These are phyloP conservation scores for Pagetopsis macropterus DNA, from an alignment of 2,797 vertebrate genomes.

Conservation along the genomic window DNA sequence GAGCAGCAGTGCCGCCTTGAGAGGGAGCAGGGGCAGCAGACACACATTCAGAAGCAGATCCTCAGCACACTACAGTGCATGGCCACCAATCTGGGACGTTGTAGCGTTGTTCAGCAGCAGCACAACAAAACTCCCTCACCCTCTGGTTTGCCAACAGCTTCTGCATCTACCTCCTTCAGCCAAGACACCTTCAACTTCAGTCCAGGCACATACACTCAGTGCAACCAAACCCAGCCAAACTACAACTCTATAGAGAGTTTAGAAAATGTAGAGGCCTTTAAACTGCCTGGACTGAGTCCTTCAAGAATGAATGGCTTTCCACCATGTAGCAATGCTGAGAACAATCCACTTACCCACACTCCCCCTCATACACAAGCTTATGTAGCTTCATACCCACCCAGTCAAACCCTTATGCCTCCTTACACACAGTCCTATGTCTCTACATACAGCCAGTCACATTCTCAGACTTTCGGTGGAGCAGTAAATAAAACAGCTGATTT, in stretches of 20 bases:
- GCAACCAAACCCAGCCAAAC: constrained; percentile 76
- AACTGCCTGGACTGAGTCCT: constrained; percentile 76
- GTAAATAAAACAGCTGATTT: constrained; percentile 72
- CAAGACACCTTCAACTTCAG: constrained; percentile 73
- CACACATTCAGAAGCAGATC: constrained; percentile 88
- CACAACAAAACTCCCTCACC: constrained; percentile 65
- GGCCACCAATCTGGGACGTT: constrained; percentile 71
- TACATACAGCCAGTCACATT: constrained; percentile 70
- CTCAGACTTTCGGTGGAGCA: constrained; percentile 69
- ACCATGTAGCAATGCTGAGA: constrained; percentile 73
- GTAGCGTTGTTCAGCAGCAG: constrained; percentile 60
- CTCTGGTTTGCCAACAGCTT: constrained; percentile 51
- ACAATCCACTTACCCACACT: constrained; percentile 62
- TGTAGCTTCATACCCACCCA: constrained; percentile 54
- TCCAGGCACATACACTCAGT: constrained; percentile 75
- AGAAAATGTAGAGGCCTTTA: constrained; percentile 79
- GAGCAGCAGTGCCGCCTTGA: constrained; percentile 86
- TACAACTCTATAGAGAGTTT: constrained; percentile 77
- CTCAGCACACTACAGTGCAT: constrained; percentile 86
- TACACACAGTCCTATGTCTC: constrained; percentile 69
- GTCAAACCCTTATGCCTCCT: constrained; percentile 65
- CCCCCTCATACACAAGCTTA: constrained; percentile 68
- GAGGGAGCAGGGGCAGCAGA: constrained; percentile 87
- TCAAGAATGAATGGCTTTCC: constrained; percentile 80
- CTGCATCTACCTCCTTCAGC: constrained; percentile 71